Evolutionary conservation across 1,140 invertebrate genomes (phyloP).

Genomic region (Bicyclus anynana): DNA sequence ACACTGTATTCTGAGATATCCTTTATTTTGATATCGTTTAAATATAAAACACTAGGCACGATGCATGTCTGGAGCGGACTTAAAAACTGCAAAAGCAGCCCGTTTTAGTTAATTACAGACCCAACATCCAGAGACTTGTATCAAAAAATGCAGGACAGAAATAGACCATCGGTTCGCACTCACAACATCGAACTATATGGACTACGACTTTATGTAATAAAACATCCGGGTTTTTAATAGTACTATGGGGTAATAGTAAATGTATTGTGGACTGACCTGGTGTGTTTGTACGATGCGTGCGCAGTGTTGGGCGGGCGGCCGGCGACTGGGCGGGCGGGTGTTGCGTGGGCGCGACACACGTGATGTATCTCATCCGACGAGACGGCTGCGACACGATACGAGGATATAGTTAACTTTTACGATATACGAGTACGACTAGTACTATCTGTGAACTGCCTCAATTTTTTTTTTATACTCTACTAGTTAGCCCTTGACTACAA

Average conservation of each 20-base stretch:
- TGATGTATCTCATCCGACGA: slow-evolving; percentile 19
- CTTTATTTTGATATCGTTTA: neutral
- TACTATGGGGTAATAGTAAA: slow-evolving; percentile 17
- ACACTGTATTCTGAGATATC: neutral
- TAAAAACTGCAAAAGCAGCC: slow-evolving; percentile 35
- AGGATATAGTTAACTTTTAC: neutral
- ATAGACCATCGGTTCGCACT: slow-evolving; percentile 21
- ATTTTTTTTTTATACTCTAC: too few relatives aligned
- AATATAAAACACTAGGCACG: neutral
- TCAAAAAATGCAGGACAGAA: slow-evolving; percentile 36
- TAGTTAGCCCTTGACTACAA: too few relatives aligned
- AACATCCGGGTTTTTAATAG: slow-evolving; percentile 9
- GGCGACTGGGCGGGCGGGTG: slow-evolving; percentile 66
- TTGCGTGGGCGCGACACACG: slow-evolving; percentile 28
- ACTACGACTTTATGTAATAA: neutral
- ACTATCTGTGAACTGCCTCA: too few relatives aligned
- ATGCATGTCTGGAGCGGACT: neutral
- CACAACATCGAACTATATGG: neutral
- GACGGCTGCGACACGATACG: slow-evolving; percentile 25
- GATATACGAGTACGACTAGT: neutral
- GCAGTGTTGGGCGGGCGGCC: slow-evolving; percentile 58
- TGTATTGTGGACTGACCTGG: slow-evolving; percentile 44
- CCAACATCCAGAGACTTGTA: slow-evolving; percentile 37
- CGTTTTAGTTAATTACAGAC: slow-evolving; percentile 58
- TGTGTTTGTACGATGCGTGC: slow-evolving; percentile 37